Evolutionary conservation across 1,140 invertebrate species (phyloP).

Genomic region (Orius laevigatus): DNA sequence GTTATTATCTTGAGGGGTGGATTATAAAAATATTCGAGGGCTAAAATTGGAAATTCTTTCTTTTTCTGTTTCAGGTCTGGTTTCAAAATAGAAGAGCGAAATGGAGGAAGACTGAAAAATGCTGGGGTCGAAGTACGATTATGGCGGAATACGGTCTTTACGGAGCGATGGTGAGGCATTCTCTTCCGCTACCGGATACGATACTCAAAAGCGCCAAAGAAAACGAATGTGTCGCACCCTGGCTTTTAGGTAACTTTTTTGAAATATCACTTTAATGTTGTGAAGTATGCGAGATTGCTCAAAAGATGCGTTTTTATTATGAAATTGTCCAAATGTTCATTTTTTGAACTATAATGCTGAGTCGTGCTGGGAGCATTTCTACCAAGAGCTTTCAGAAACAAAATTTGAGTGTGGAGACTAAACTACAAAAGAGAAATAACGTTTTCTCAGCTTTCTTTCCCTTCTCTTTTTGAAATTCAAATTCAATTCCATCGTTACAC

Average conservation of each 20-base stretch:
- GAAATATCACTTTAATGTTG: not conserved
- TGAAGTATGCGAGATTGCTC: not conserved
- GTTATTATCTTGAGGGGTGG: no score
- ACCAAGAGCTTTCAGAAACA: no score
- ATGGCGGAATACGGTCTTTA: constrained; percentile 99
- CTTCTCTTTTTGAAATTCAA: no score
- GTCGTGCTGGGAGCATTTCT: no score
- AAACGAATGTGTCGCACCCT: constrained; percentile 87
- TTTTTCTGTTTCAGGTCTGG: constrained; percentile 66
- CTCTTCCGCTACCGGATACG: constrained; percentile 89
- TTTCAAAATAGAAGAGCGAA: constrained; percentile 96
- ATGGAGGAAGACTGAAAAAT: constrained; percentile 98
- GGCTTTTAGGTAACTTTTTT: constrained; percentile 74
- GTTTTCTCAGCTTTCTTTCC: no score
- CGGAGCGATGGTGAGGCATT: constrained; percentile 97
- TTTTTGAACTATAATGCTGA: no score
- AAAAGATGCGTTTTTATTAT: no score
- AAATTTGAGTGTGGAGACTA: no score
- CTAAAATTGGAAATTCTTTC: not conserved
- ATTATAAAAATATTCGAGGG: no score
- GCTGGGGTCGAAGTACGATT: constrained; percentile 96
- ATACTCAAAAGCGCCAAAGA: constrained; percentile 93
- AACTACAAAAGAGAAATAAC: no score
- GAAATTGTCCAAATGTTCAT: no score
- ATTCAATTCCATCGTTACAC: no score